Conservation (phyloP, 2,113 vertebrate genomes). For the Neolamprologus devosi region DNA sequence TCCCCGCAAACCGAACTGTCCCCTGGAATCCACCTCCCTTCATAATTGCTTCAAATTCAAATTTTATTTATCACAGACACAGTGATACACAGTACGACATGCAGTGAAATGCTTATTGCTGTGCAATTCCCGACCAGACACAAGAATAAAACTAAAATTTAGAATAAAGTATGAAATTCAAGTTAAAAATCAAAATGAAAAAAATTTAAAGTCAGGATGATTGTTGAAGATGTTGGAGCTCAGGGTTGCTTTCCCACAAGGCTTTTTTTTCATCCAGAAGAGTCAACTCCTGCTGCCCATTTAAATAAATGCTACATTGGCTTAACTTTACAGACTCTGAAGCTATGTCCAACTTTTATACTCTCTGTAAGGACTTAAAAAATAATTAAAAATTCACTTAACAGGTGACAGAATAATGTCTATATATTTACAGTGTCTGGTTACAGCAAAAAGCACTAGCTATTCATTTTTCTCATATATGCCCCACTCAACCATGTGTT, state of each 20-base stretch:
- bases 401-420: not conserved
- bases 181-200: not conserved
- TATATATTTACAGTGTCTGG: not conserved
- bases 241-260: not conserved
- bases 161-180: not conserved
- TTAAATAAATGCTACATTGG: not conserved
- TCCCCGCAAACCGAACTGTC: not conserved
- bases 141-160: not conserved
- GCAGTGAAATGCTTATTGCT: not conserved
- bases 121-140: not conserved
- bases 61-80: not conserved
- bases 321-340: not conserved
- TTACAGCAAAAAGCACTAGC: not conserved
- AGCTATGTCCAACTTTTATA: not conserved
- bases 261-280: not conserved
- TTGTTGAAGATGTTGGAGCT: not conserved
- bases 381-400: not conserved
- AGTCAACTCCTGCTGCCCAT: not conserved
- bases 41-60: not conserved
- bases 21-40: not conserved
- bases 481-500: not conserved
- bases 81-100: not conserved
- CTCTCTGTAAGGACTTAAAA: not conserved
- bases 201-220: not conserved
- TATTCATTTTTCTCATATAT: not conserved